phyloP scores from a whole-genome alignment of 2,888 invertebrate genomes.

The Trissolcus japonicus region DNA sequence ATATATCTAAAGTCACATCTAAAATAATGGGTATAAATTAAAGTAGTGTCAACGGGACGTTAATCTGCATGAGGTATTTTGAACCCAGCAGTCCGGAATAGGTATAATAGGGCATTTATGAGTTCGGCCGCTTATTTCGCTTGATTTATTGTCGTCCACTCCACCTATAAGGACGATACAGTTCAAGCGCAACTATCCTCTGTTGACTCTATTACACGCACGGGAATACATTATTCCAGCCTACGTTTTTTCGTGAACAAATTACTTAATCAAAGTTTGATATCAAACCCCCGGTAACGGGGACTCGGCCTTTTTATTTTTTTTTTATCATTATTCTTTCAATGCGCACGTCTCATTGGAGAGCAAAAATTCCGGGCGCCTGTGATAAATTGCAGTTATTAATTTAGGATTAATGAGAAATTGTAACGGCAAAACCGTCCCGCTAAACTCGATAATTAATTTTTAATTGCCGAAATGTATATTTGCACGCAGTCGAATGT shows the following conservation, averaged over 20 bases:
- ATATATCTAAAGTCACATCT: neutral
- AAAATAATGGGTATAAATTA: conserved; percentile 23
- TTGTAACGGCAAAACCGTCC: conserved; percentile 23
- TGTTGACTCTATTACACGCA: conserved; percentile 24
- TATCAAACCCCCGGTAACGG: no score
- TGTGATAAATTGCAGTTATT: conserved; percentile 40
- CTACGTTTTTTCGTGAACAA: no score
- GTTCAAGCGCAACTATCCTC: neutral
- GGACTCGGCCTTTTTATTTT: no score
- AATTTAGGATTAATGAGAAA: conserved; percentile 41
- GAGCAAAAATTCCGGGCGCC: conserved; percentile 10
- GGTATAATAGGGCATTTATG: conserved; percentile 32
- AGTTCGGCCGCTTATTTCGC: conserved; percentile 51
- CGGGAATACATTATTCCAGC: no score
- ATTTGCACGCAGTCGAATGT: conserved; percentile 25
- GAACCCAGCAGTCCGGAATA: neutral
- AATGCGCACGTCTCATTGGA: neutral
- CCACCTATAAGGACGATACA: conserved; percentile 4
- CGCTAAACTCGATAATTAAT: conserved; percentile 34
- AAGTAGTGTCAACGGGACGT: conserved; percentile 25
- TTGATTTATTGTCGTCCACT: conserved; percentile 46
- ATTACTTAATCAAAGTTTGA: no score
- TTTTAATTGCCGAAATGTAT: conserved; percentile 44
- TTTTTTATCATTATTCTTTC: no score
- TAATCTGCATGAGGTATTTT: conserved; percentile 15